Evolutionary conservation across 2,888 invertebrate species (phyloP).

Genomic region (Terebella lapidaria): DNA sequence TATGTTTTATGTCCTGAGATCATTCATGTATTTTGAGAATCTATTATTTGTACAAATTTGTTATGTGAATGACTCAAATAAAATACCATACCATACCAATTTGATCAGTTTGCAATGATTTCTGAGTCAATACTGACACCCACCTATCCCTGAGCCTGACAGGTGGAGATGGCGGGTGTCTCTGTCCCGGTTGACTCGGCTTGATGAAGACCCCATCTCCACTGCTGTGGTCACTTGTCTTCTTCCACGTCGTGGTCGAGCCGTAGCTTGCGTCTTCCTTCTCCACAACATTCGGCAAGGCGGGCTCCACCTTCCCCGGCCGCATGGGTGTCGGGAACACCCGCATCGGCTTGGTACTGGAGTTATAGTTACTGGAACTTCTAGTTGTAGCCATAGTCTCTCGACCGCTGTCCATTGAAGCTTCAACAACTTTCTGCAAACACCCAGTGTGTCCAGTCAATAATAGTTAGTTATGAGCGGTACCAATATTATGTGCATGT

Average conservation of each 20-base stretch:
- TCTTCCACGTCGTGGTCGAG: not conserved
- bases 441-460: not conserved
- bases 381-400: conserved; percentile 47
- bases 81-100: too few species aligned
- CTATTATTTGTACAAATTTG: too few species aligned
- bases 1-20: too few species aligned
- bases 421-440: conserved; percentile 30
- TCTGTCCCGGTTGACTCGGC: not conserved
- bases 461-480: not conserved
- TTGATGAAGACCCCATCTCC: not conserved
- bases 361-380: conserved; percentile 16
- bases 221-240: not conserved
- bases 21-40: too few species aligned
- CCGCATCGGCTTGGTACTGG: conserved; percentile 1
- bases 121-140: too few species aligned
- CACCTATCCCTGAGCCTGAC: conserved; percentile 40
- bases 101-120: too few species aligned
- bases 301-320: not conserved
- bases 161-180: conserved; percentile 43
- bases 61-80: too few species aligned
- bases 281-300: not conserved
- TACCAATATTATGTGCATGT: not conserved
- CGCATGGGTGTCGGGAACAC: conserved; percentile 1
- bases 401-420: conserved; percentile 49
- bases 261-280: not conserved